Evolutionary conservation across 2,888 invertebrate genomes (phyloP).

Genomic region (Crioceris asparagi): DNA sequence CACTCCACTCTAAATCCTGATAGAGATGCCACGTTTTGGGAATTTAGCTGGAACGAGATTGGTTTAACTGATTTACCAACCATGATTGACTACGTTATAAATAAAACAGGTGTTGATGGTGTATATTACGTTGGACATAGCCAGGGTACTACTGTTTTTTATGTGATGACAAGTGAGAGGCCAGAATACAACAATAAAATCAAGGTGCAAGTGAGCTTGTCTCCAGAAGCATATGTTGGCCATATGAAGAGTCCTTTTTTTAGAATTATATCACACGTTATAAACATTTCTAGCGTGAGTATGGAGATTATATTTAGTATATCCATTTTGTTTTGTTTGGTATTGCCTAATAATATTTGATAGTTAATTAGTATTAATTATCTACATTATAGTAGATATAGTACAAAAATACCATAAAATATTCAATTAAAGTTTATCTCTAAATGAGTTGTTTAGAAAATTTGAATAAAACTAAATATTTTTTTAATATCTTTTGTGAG

Average conservation of each 20-base stretch:
- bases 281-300: conserved; percentile 21
- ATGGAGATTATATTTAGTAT: no score
- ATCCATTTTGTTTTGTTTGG: no score
- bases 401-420: no score
- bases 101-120: conserved; percentile 47
- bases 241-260: conserved; percentile 36
- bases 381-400: no score
- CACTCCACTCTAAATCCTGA: conserved; percentile 36
- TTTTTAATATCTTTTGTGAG: no score
- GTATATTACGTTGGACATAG: conserved; percentile 76
- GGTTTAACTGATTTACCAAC: conserved; percentile 65
- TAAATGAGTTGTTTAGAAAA: no score
- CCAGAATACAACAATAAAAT: conserved; percentile 58
- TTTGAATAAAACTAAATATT: no score
- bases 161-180: conserved; percentile 49
- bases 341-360: no score
- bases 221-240: conserved; percentile 54
- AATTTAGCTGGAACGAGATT: conserved; percentile 58
- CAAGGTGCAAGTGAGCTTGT: conserved; percentile 52
- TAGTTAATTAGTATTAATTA: no score
- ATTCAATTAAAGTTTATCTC: no score
- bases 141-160: conserved; percentile 59
- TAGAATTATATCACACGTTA: conserved; percentile 20
- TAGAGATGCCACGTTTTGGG: conserved; percentile 33
- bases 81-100: conserved; percentile 56